These are phyloP conservation scores for Catharus fuscescens DNA, from an alignment of 2,113 vertebrate species.

Conservation along the genomic window DNA sequence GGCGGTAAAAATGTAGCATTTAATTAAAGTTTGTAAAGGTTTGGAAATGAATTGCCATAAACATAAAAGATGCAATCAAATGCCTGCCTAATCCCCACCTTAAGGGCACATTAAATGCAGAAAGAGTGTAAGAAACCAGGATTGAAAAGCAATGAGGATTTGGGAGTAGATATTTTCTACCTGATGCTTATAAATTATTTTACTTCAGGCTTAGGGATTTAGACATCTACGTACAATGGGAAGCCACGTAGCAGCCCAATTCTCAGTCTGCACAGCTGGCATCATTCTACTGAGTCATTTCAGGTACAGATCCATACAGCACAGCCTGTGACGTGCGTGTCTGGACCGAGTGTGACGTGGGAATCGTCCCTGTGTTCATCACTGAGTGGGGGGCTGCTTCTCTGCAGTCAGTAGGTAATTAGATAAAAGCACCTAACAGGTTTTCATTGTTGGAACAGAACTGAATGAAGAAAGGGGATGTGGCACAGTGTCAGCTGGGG, in stretches of 20 bases:
- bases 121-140: background rate
- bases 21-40: conserved; percentile 57
- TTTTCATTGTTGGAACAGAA: background rate
- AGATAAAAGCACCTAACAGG: background rate
- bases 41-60: conserved; percentile 47
- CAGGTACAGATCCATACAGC: background rate
- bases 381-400: background rate
- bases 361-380: background rate
- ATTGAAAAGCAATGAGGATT: conserved; percentile 18
- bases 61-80: conserved; percentile 59
- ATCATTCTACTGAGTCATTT: background rate
- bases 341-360: background rate
- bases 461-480: background rate
- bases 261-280: background rate
- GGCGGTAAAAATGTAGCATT: background rate
- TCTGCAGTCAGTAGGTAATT: background rate
- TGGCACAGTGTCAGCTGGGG: accelerated
- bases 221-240: background rate
- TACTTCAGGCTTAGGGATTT: conserved; percentile 41
- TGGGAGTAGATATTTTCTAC: conserved; percentile 21
- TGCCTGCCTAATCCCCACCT: conserved; percentile 52
- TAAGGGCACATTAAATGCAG: conserved; percentile 41
- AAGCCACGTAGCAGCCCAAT: background rate
- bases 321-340: accelerated
- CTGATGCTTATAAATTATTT: conserved; percentile 50